A percentile compares a stretch with the other conserved stretches of the same genome.
Evolutionary conservation across 2,113 vertebrate species (phyloP).

Genomic region (Aythya baeri): DNA sequence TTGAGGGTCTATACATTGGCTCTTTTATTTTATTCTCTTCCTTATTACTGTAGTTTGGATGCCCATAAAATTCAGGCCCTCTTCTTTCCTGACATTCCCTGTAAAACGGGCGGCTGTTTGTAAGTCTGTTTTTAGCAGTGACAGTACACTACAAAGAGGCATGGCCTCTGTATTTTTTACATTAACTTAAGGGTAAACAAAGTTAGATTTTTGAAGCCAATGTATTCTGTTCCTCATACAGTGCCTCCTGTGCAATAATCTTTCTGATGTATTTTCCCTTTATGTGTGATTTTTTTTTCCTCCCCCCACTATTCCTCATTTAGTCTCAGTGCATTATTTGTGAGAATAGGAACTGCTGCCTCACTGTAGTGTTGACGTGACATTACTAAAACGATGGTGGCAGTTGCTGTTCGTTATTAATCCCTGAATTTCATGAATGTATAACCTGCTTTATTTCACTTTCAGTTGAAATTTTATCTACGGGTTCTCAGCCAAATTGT

Average conservation of each 20-base stretch:
- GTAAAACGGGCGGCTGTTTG: constrained; percentile 47
- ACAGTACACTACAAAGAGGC: constrained; percentile 73
- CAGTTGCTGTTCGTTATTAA: constrained; percentile 3
- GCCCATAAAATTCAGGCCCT: constrained; percentile 30
- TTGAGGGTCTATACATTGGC: constrained; percentile 52
- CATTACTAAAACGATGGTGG: not conserved
- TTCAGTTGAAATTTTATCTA: constrained; percentile 40
- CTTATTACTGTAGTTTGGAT: constrained; percentile 36
- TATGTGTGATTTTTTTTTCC: not conserved
- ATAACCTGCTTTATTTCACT: constrained; percentile 57
- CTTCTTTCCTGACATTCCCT: constrained; percentile 37
- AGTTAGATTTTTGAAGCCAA: constrained; percentile 57
- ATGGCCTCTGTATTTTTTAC: constrained; percentile 44
- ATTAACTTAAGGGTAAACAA: constrained; percentile 60
- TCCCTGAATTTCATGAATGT: constrained; percentile 56
- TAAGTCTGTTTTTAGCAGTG: constrained; percentile 70
- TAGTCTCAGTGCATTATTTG: constrained; percentile 41
- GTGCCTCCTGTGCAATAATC: constrained; percentile 76
- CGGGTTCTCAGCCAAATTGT: constrained; percentile 21
- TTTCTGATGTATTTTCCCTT: constrained; percentile 61
- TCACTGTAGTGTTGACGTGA: not conserved
- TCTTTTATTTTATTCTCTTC: constrained; percentile 31
- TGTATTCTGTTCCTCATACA: constrained; percentile 70
- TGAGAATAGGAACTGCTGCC: constrained; percentile 48
- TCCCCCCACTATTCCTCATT: constrained; percentile 1